Evolutionary conservation across 2,888 invertebrate species (phyloP), one percentile per base, ranked within the genome.

Genomic region (Chaetogeoica ovagalla): DNA sequence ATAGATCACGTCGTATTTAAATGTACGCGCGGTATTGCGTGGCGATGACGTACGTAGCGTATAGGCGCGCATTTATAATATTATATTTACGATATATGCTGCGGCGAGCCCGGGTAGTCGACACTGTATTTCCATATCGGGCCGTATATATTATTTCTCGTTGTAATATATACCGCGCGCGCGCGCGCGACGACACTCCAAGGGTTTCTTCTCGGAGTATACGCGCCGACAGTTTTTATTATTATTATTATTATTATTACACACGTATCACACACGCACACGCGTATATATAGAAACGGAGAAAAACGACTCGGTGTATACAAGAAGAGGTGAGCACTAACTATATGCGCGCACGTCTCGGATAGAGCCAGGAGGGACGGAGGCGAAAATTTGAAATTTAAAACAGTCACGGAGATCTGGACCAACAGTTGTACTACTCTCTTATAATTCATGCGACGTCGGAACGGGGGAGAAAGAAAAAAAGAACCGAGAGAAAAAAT

Each of bases 381-480:
- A 68, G 70, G 55, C 55, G 57, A 70, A 70, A n/a, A 70, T 70
- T 70, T 57, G 70, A 70, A 70, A 70, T 70, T 70, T 70, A 70
- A 71, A 71, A 71, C 73, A 63, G 73, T 19, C 62, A 23, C 37
- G 39, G 30, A 73, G 23, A 52, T 52, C 48, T 52, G 62, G 60
- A 63, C 52, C 72, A 19, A 30, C 48, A 30, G 30, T 30, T 30
- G 4, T 30, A 30, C 30, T 30, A 30, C 30, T 30, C 30, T 30
- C 30, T 30, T 30, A 30, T 63, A 63, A 63, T 73, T 63, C 63
- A 73, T 73, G 63, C 63, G 37, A 73, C 37, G 52, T 48, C 52
- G 15, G 37, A 19, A 30, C 60, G 48, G 30, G 11, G 19, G 19
- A 48, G 48, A 30, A 62, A 37, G n/a, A 23, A 68, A 71, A 43